phyloP scores from a whole-genome alignment of 2,113 vertebrate species.

The Phycodurus eques region DNA sequence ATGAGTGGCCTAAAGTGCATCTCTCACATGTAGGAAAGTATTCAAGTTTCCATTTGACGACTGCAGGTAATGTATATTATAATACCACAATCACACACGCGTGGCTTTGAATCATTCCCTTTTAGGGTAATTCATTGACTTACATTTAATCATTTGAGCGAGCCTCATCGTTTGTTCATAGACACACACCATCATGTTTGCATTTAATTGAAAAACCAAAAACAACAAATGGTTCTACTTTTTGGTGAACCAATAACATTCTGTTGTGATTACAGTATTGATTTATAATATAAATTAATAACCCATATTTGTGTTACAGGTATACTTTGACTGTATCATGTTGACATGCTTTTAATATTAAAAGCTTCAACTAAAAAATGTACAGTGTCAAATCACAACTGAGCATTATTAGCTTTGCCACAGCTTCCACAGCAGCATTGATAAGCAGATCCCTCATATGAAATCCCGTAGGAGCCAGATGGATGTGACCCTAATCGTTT shows the following conservation, averaged over 20 bases:
- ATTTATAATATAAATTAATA: not conserved
- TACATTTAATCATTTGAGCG: too few species aligned
- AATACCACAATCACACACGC: too few species aligned
- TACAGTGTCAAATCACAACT: not conserved
- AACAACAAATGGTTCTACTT: too few species aligned
- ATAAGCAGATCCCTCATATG: conserved; percentile 79
- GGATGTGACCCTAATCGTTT: conserved; percentile 80
- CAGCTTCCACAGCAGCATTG: conserved; percentile 71
- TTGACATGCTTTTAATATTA: not conserved
- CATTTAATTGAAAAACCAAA: too few species aligned
- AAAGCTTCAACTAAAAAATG: not conserved
- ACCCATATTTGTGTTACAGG: not conserved
- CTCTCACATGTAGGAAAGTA: too few species aligned
- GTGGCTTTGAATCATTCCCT: too few species aligned
- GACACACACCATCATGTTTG: too few species aligned
- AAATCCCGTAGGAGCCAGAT: conserved; percentile 75
- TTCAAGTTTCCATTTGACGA: too few species aligned
- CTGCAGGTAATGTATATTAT: too few species aligned
- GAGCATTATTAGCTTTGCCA: not conserved
- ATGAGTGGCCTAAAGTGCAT: not conserved
- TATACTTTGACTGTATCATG: not conserved
- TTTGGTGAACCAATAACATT: too few species aligned
- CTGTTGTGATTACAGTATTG: not conserved
- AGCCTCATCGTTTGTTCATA: not conserved
- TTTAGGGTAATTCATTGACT: too few species aligned